Evolutionary conservation across 2,888 invertebrate species (phyloP).

Genomic region (Watsonalla cultraria): DNA sequence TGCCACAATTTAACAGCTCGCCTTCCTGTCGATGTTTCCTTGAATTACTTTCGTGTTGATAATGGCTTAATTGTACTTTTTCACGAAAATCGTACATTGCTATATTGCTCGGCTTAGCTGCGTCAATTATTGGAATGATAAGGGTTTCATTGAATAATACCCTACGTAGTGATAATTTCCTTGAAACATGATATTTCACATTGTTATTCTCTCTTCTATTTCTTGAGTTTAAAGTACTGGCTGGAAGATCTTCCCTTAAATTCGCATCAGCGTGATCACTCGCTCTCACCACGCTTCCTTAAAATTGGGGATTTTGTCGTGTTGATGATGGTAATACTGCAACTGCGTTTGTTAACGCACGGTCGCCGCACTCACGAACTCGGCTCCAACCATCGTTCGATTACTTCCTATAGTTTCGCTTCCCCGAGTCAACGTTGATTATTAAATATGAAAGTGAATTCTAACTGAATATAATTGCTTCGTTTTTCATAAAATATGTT

Average conservation of each 20-base stretch:
- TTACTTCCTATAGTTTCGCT: conserved; percentile 53
- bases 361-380: conserved; percentile 37
- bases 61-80: background rate
- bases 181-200: background rate
- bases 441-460: conserved; percentile 42
- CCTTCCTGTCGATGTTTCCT: conserved; percentile 3
- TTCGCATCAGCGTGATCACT: too few species aligned
- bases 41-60: conserved; percentile 6
- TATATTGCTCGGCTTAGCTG: background rate
- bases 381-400: conserved; percentile 20
- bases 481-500: background rate
- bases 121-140: background rate
- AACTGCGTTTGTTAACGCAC: conserved; percentile 3
- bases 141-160: conserved; percentile 7
- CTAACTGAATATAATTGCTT: conserved; percentile 3
- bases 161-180: too few species aligned
- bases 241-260: too few species aligned
- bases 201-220: background rate
- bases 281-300: background rate
- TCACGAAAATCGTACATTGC: background rate
- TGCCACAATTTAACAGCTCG: conserved; percentile 3
- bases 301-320: background rate
- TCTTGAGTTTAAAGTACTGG: background rate
- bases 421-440: conserved; percentile 30
- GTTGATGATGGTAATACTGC: conserved; percentile 13